Base-by-base conservation (phyloP, 2,888 invertebrate species). In the Coremacera marginata region DNA sequence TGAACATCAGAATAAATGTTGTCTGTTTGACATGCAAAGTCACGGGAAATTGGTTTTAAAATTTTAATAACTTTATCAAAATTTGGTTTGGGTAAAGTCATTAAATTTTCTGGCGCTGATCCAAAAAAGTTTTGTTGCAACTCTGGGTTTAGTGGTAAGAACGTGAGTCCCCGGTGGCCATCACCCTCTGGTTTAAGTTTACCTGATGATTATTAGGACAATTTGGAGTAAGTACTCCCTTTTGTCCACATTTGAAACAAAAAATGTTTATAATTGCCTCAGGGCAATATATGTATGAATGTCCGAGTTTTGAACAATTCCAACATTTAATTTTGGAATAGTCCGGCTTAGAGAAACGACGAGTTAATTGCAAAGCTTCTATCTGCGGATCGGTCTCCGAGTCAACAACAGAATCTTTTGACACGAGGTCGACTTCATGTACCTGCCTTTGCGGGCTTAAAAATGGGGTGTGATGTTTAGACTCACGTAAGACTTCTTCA, bases 291-390 rank as follows among this genome's bases (percentile, higher is more conserved):
- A 72, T 62, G 34, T 60, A 72, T 5, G 72, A 72, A 25, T 62
- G 62, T 8, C 62, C 14, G 14, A 62, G 25, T 11, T 62, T 62
- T 27, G 27, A 25, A 25, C 19, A 60, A 44, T 62, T 72, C 62
- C 72, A 62, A 62, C 62, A 62, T 37, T 44, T 34, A 19, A 71
- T 37, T 71, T 71, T 71, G n/a, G 71, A 57, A 34, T 72, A 71
- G 11, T 71, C 31, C 1, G 55, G 16, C 19, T 65, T 52, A 11
- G 16, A 4, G 19, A 16, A 34, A 14, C n/a, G n/a, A 16, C 70
- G 57, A 71, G 55, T 25, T 3, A 57, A 19, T 19, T 71, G 55
- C 11, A 57, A 4, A 0, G 55, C 70, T 31, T 52, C 70, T 4
- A 55, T n/a, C 9, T 55, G 55, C 8, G n/a, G 55, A 22, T 55